Percentiles rank a stretch among this genome's conserved stretches.
These are phyloP conservation scores for Chironomus tepperi DNA, from an alignment of 1,140 invertebrate genomes.

Conservation along the genomic window DNA sequence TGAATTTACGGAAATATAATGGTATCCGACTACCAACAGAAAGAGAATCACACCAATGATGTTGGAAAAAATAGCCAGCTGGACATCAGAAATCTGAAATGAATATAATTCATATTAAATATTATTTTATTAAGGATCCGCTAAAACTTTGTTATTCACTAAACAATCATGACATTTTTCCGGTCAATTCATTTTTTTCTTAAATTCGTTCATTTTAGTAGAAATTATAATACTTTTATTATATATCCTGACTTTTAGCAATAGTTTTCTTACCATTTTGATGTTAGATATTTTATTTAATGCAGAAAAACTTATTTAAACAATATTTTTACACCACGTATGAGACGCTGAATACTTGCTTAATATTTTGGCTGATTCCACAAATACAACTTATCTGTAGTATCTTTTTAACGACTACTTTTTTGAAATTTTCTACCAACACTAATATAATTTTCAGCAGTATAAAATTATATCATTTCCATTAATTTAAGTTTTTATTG, in stretches of 20 bases:
- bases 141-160: neutral
- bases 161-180: neutral
- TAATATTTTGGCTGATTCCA: no score
- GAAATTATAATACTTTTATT: neutral
- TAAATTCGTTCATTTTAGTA: neutral
- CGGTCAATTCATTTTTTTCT: neutral
- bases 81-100: constrained; percentile 82
- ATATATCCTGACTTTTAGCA: no score
- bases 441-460: no score
- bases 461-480: neutral
- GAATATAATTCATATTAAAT: constrained; percentile 28
- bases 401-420: no score
- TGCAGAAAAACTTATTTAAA: no score
- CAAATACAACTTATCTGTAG: no score
- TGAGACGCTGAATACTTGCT: no score
- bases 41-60: constrained; percentile 89
- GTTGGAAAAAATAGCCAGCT: constrained; percentile 93
- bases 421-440: no score
- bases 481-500: neutral
- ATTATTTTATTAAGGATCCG: no score
- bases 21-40: constrained; percentile 89
- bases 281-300: no score
- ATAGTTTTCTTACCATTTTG: no score
- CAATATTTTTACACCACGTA: no score
- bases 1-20: constrained; percentile 87